These are phyloP conservation scores for Hirundo rustica DNA, from an alignment of 2,797 vertebrate genomes.

Conservation along the genomic window DNA sequence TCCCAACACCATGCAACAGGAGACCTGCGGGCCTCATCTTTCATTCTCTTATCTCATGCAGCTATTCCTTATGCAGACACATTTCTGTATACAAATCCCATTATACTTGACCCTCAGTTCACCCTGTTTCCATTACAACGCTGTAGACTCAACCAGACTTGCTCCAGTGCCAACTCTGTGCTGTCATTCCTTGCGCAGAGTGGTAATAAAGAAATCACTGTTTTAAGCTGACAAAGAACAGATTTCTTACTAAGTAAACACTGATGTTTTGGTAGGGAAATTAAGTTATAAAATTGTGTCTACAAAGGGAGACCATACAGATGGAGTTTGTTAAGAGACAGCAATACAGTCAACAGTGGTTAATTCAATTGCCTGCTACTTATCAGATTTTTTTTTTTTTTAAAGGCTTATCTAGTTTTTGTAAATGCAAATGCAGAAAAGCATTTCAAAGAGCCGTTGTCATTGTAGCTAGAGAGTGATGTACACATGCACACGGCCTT, in stretches of 20 bases:
- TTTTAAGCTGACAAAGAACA: slow-evolving; percentile 90
- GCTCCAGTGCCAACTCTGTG: slow-evolving; percentile 81
- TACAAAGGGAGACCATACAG: slow-evolving; percentile 76
- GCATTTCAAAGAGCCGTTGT: background rate
- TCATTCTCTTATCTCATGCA: slow-evolving; percentile 33
- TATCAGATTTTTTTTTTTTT: slow-evolving; percentile 22
- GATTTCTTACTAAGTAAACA: slow-evolving; percentile 89
- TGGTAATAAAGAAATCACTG: slow-evolving; percentile 90
- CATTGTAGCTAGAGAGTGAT: background rate
- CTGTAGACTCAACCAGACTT: slow-evolving; percentile 81
- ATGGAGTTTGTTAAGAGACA: slow-evolving; percentile 73
- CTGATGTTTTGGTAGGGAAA: slow-evolving; percentile 79
- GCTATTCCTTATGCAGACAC: slow-evolving; percentile 58
- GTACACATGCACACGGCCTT: background rate
- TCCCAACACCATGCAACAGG: background rate
- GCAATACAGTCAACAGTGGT: slow-evolving; percentile 61
- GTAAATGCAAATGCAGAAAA: slow-evolving; percentile 56
- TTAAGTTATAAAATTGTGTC: slow-evolving; percentile 76
- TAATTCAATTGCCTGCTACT: slow-evolving; percentile 58
- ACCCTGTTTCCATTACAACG: slow-evolving; percentile 83
- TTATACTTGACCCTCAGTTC: slow-evolving; percentile 68
- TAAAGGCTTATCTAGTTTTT: slow-evolving; percentile 57
- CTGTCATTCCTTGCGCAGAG: slow-evolving; percentile 78
- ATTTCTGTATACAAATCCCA: slow-evolving; percentile 74
- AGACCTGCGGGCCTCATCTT: slow-evolving; percentile 47